These are phyloP conservation scores for Dendrolimus punctatus DNA, from an alignment of 1,140 invertebrate species.

Conservation along the genomic window DNA sequence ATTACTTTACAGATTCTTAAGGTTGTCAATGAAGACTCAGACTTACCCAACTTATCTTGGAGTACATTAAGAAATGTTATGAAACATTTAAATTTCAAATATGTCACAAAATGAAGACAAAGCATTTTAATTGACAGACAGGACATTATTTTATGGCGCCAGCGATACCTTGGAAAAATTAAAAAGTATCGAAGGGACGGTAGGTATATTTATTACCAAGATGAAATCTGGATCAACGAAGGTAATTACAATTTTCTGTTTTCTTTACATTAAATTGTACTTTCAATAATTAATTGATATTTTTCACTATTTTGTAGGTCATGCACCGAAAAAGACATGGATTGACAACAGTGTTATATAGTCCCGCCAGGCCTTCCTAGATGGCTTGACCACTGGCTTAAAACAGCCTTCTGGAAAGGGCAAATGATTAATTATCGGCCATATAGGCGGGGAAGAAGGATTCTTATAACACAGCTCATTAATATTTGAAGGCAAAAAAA, in stretches of 20 bases:
- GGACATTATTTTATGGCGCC: constrained; percentile 1
- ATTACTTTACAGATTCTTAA: no score
- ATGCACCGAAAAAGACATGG: background rate
- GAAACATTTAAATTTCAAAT: no score
- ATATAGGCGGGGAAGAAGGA: constrained; percentile 31
- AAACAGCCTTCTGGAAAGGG: constrained; percentile 35
- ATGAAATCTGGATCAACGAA: constrained; percentile 22
- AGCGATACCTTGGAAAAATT: background rate
- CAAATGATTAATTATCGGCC: constrained; percentile 28
- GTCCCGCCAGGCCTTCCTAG: constrained; percentile 1
- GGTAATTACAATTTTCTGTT: constrained; percentile 9
- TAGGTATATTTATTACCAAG: constrained; percentile 17
- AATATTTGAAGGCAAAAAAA: constrained; percentile 26
- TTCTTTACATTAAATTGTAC: background rate
- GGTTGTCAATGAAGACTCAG: no score
- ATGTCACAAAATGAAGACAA: background rate
- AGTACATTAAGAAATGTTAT: no score
- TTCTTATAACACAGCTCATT: constrained; percentile 26
- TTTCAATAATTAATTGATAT: background rate
- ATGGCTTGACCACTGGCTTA: constrained; percentile 33
- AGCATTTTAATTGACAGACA: constrained; percentile 1
- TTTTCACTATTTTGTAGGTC: background rate
- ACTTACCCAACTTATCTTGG: no score
- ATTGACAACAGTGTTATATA: background rate
- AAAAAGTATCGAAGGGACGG: constrained; percentile 13